Base-by-base conservation (phyloP, 2,797 vertebrate species). In the Cryptoblepharus egeriae region DNA sequence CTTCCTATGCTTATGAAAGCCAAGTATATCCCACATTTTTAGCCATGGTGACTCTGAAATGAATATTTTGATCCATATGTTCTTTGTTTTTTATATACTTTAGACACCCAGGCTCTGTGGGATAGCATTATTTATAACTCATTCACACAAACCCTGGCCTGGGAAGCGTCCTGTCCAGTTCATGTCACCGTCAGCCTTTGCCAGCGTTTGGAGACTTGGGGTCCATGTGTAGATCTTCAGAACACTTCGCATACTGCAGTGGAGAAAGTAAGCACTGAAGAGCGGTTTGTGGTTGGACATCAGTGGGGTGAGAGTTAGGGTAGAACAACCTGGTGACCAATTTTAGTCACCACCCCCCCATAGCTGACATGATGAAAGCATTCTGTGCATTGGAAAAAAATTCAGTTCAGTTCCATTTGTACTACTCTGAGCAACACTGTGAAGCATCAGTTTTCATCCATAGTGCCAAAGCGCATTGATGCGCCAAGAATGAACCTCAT, bases 121-220 rank as follows among this genome's bases (percentile, higher is more conserved):
- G 93, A 95, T 35, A 92, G 81, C 39, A 76, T 95, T 85, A 87
- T 82, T 74, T 96, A 95, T 82, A 92, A 94, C 69, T 92, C 93
- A 1, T 72, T 0, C 0, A 91, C 88, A 79, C 90, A 92, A 89
- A 91, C 86, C 0, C 83, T 96, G 63, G 84, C 90, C 35, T 96
- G 96, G 95, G 89, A 94, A 79, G 92, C 94, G 8, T 49, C 83
- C 71, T 96, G 96, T 75, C 95, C 95, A 3, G 77, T 95, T 55
- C 81, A 83, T 10, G 95, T 92, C 76, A 75, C 0, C 1, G 91
- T 95, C 75, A 94, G 91, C 77, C 90, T 96, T 0, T 96, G 95
- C 89, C 93, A 92, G 90, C 80, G 89, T 85, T 86, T 35, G 39
- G 85, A 82, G 55, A 90, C 49, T 0, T 81, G 87, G 0, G 6